Base-by-base conservation (phyloP, 2,113 vertebrate genomes). In the Oncorhynchus kisutch region DNA sequence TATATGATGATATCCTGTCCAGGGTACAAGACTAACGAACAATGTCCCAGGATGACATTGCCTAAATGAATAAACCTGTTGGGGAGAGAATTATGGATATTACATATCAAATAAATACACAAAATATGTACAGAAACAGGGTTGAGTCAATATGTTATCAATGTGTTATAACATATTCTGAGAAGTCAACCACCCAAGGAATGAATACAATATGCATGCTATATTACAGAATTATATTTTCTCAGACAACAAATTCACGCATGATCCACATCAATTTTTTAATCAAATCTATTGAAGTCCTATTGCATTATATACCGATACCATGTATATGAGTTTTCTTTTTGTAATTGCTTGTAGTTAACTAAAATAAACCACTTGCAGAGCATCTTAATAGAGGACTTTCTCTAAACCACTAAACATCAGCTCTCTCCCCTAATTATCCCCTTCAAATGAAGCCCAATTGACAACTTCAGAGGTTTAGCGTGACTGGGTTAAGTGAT, bases 1-100 rank as follows among this genome's bases (percentile, higher is more conserved):
- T 99, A 99, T 99, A 99, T 82, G 96, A 99, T 99, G 97, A 99
- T 98, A 99, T 99, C 97, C 97, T 94, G 94, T 94, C 94, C 96
- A 88, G 92, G 89, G 86, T 74, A 80, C 92, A 92, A 91, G 78
- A 80, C 71, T 7, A 79, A 1, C 39, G 9, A 11, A 45, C 0
- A 20, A 66, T 9, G 3, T 25, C 45, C 22, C 25, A 67, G 51
- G 16, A 49, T 39, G 18, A 24, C 20, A 24, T 70, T 70, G 68
- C n/a, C 6, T 70, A 31, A 11, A 70, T 70, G 18, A 11, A 70
- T 11, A 48, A 13, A 22, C 11, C 68, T 70, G 31, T 45, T 31
- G 67, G 31, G 20, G 22, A 68, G n/a, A 68, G 9, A 24, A 22
- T 16, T 16, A 62, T 22, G 13, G 7, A 12, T 73, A 59, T 45